Conservation (phyloP, 2,888 invertebrate species). For the Mesochorus sp. region DNA sequence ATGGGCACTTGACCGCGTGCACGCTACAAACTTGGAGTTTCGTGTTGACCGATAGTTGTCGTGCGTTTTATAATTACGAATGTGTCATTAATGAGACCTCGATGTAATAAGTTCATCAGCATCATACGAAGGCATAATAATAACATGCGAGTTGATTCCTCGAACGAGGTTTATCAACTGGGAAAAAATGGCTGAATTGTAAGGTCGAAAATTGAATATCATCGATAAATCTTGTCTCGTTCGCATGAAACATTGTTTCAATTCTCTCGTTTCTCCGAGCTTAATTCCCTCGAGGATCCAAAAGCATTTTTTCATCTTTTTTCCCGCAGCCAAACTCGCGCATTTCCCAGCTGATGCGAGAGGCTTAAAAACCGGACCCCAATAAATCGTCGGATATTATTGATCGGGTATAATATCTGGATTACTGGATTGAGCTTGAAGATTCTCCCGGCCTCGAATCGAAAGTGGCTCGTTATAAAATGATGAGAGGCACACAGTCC, state of each 20-base stretch:
- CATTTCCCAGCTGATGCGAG: neutral
- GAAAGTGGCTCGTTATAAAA: constrained; percentile 60
- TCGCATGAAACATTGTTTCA: constrained; percentile 33
- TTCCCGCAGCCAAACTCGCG: neutral
- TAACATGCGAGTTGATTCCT: no score
- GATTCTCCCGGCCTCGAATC: constrained; percentile 30
- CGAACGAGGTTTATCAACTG: no score
- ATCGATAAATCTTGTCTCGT: constrained; percentile 23
- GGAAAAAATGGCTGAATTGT: no score
- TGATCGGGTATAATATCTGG: constrained; percentile 42
- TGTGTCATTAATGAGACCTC: neutral
- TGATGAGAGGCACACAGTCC: constrained; percentile 62
- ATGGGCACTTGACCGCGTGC: constrained; percentile 46
- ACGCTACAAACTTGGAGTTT: neutral
- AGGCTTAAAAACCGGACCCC: constrained; percentile 40
- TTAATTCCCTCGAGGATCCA: neutral
- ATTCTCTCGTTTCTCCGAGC: neutral
- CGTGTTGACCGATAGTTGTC: neutral
- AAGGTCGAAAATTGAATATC: neutral
- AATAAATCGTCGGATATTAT: constrained; percentile 49
- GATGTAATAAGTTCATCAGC: no score
- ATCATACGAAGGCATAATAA: no score
- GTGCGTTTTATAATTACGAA: neutral
- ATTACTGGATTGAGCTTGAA: constrained; percentile 39
- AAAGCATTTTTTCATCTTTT: no score